Evolutionary conservation across 2,113 vertebrate genomes (phyloP), one percentile per base, ranked within the genome.

Genomic region (Pseudopipra pipra): DNA sequence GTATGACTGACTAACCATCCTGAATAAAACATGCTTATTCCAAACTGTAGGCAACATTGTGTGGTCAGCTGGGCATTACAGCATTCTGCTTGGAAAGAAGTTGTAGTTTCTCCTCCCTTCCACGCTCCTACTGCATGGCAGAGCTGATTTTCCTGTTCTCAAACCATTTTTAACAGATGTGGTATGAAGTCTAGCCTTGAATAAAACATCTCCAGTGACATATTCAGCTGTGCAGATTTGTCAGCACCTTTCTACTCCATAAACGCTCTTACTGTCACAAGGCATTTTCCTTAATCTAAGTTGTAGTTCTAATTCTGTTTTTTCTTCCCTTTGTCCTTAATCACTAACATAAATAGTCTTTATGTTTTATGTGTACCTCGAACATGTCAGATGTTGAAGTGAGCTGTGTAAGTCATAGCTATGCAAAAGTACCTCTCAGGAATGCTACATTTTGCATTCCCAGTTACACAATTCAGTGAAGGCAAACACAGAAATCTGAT

Each of bases 1-100:
- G 0, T 61, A 68, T 70, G 86, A 82, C 68, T 77, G 76, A 82
- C 83, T 85, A 93, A 78, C 44, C 24, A 22, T 46, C 61, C 82
- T 92, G 88, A 89, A 79, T 70, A 59, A 68, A 62, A 92, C 54
- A 72, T 35, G 23, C 65, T 90, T 88, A 56, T 91, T 91, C 63
- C 73, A 88, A 92, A 93, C 79, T 93, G 65, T 71, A 91, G 85
- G 73, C 91, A 90, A 59, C 68, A 55, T 72, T 87, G 55, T 97
- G 97, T 89, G 94, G 94, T 92, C 51, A 33, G 4, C 46, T 46
- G 87, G 28, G 77, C 62, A 94, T 92, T 94, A 85, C 79, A 84
- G 54, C 72, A 76, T 89, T 90, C 54, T 89, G 46, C 62, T 82
- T 93, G 90, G 93, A 90, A 97, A 87, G 96, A 97, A 97, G 78